Base-by-base conservation (phyloP, 2,113 vertebrate species). In the Patagioenas fasciata region DNA sequence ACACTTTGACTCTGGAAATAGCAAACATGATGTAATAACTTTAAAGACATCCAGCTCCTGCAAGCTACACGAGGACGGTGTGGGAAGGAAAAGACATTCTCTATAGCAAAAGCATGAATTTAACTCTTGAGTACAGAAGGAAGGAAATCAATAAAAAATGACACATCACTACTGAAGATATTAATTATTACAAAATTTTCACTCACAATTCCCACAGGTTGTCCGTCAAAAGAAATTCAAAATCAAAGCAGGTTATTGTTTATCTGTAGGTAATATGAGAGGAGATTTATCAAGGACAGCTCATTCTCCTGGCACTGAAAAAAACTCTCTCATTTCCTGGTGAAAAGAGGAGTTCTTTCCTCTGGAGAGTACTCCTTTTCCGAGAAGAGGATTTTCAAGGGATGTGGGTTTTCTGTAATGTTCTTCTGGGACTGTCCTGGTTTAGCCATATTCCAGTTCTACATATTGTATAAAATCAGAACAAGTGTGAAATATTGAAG, bases 321-420 rank as follows among this genome's bases (percentile, higher is more conserved):
- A 91, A 82, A 83, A 47, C 31, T 48, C 26, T 85, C 11, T 88
- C 51, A 15, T 94, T 89, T 94, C 71, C 82, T 70, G 90, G 90
- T 79, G 93, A 90, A 88, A 57, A 28, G 26, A 17, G 32, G 9
- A 38, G 12, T 15, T 69, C 25, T 85, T 90, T 65, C 47, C 90
- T 85, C 90, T 58, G 25, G 88, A 93, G 92, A 53, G 40, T 73
- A 80, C 10, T 82, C 82, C 62, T 83, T 95, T 97, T 94, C 88
- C 9, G 36, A 93, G 88, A 95, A 92, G 16, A 38, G 2, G 28
- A 65, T 92, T 92, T 97, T 94, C 58, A 90, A 77, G 81, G 44
- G 28, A 70, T 85, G 67, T 85, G 75, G 50, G 28, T 73, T 96
- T 90, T 96, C 90, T 80, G 54, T 83, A 93, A 72, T 66, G 9